Base-by-base conservation (phyloP, 2,888 invertebrate species). In the Tenthredo distinguenda region DNA sequence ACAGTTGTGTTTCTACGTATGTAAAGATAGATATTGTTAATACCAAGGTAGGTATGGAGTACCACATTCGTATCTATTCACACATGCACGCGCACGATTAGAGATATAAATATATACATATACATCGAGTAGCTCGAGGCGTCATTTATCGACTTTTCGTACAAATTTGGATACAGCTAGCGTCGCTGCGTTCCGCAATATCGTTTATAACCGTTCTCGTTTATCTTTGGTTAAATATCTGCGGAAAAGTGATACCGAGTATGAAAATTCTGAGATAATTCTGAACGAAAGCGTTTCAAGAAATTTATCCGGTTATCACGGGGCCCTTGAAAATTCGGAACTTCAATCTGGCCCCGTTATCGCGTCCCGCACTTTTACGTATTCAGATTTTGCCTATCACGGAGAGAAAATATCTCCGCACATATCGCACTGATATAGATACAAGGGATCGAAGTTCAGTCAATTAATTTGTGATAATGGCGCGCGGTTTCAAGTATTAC, bases 71-170 rank as follows among this genome's bases (percentile, higher is more conserved):
- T 62, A 21, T 26, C 12, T 26, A 62, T 62, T 68, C 18, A 18
- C 68, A 34, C 68, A 34, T 90, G 90, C 88, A 89, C 89, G 90
- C 86, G 84, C 88, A 89, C 89, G 88, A 10, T 18, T 18, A 34
- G 86, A 88, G 86, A 89, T 90, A 26, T n/a, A 82, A 18, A 68
- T 68, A 37, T 34, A 34, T 58, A 65, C 6, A 68, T 43, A 26
- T 26, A n/a, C 10, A 62, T 4, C 10, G 62, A 26, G 12, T 62
- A 26, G 26, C 68, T 68, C 34, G 31, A 68, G 68, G 68, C 68
- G 68, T 68, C 34, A 68, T 68, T 68, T 68, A 68, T 68, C 18
- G 68, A 68, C 31, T 68, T 68, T 68, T 31, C 34, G 15, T 34
- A 34, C 68, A 68, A 68, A 68, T 68, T 68, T 68, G 34, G 68